Base-by-base conservation (phyloP, 2,113 vertebrate genomes). In the Mixornis gularis region DNA sequence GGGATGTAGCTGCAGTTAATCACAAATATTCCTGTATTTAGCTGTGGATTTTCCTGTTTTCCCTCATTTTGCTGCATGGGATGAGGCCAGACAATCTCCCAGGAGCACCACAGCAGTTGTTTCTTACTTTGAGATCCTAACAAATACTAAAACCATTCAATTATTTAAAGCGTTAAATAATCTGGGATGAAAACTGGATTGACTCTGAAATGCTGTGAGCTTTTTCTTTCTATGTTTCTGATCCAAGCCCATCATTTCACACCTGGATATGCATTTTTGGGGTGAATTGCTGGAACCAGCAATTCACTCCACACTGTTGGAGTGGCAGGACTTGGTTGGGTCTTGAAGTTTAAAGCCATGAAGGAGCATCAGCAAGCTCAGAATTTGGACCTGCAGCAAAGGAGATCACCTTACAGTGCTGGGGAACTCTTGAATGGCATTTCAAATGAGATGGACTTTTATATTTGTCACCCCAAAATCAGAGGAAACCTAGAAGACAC, bases 401-500 rank as follows among this genome's bases (percentile, higher is more conserved):
- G 60, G 60, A 59, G 83, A 74, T 96, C 71, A 4, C 48, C 86
- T 97, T 86, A 53, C 83, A 96, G 93, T 69, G 64, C 74, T 66
- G 79, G 85, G 85, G 79, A 89, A 53, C 90, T 85, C 93, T 84
- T 85, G 91, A 92, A 63, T 94, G 87, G 85, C 76, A 29, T 89
- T 96, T 96, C 89, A 92, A 49, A 91, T 65, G 87, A 87, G 72
- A 29, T 92, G 79, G 59, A 92, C 76, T 93, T 92, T 93, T 78
- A 3, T 84, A 32, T 95, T 92, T 89, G 29, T 92, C 77, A 89
- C 66, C 44, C 79, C 78, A 91, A 79, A 96, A 82, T 76, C 64
- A 92, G 74, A 93, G 87, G 64, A 95, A 96, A 38, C 73, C 48
- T 69, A 89, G 88, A 64, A 85, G 88, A 91, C 96, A 48, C 66